phyloP scores from a whole-genome alignment of 2,888 invertebrate genomes.

The Rhamnusium bicolor region DNA sequence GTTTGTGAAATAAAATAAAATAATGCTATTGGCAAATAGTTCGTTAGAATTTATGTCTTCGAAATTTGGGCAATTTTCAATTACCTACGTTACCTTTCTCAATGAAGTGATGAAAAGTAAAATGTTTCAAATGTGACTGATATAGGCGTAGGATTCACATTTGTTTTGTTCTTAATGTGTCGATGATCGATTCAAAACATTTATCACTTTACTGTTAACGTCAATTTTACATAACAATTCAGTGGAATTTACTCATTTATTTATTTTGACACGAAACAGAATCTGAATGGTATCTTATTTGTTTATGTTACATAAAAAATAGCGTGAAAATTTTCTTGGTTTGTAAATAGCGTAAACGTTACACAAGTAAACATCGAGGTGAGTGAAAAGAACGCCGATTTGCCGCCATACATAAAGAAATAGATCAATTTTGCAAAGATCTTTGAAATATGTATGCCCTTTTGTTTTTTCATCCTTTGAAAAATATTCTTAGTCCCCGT shows the following conservation, averaged over 20 bases:
- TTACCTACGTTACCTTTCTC: background rate
- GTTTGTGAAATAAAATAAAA: too few relatives aligned
- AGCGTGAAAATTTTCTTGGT: background rate
- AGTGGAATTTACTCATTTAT: background rate
- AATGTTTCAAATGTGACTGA: background rate
- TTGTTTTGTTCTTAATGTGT: conserved; percentile 1
- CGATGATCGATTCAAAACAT: background rate
- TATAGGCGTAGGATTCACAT: background rate
- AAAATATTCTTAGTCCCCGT: too few relatives aligned
- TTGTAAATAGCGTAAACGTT: background rate
- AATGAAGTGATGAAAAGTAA: background rate
- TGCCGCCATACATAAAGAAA: background rate
- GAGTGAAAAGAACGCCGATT: too few relatives aligned
- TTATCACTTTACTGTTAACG: background rate
- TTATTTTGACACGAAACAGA: conserved; percentile 2
- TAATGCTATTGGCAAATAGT: too few relatives aligned
- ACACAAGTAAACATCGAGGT: too few relatives aligned
- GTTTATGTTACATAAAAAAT: background rate
- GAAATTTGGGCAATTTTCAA: too few relatives aligned
- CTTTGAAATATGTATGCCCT: too few relatives aligned
- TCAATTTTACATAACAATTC: conserved; percentile 1
- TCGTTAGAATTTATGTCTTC: too few relatives aligned
- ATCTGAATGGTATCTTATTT: background rate
- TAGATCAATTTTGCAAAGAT: too few relatives aligned
- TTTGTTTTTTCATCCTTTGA: too few relatives aligned